phyloP scores from a whole-genome alignment of 2,113 vertebrate species.

The Xiphophorus maculatus region DNA sequence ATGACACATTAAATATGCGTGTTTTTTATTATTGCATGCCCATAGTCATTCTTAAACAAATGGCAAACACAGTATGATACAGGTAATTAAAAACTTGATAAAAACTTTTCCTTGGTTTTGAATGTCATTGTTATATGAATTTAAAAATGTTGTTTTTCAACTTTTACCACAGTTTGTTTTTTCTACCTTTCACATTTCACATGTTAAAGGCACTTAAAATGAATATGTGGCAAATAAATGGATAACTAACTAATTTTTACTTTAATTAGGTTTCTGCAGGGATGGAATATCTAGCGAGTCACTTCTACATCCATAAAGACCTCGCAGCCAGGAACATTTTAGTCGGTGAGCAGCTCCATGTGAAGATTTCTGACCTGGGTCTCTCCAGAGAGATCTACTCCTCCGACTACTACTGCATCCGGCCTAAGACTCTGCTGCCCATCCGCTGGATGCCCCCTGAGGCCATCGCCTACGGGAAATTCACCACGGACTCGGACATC shows the following conservation, averaged over 20 bases:
- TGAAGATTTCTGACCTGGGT: slow-evolving; percentile 97
- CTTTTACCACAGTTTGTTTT: background rate
- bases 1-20: background rate
- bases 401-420: slow-evolving; percentile 92
- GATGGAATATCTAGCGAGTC: slow-evolving; percentile 95
- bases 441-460: slow-evolving; percentile 98
- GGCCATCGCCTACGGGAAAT: slow-evolving; percentile 95
- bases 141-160: background rate
- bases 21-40: background rate
- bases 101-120: background rate
- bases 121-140: background rate
- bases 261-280: slow-evolving; percentile 87
- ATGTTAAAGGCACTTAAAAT: no score
- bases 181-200: no score
- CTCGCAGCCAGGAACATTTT: slow-evolving; percentile 95
- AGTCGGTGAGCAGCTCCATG: slow-evolving; percentile 93
- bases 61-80: background rate
- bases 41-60: background rate
- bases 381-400: slow-evolving; percentile 95
- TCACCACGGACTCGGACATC: slow-evolving; percentile 94
- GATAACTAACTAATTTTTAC: background rate
- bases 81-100: background rate
- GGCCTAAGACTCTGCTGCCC: slow-evolving; percentile 91
- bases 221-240: no score
- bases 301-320: slow-evolving; percentile 95